Conservation (phyloP, 2,113 vertebrate species). For the Gnathonemus echidnorhynchus region DNA sequence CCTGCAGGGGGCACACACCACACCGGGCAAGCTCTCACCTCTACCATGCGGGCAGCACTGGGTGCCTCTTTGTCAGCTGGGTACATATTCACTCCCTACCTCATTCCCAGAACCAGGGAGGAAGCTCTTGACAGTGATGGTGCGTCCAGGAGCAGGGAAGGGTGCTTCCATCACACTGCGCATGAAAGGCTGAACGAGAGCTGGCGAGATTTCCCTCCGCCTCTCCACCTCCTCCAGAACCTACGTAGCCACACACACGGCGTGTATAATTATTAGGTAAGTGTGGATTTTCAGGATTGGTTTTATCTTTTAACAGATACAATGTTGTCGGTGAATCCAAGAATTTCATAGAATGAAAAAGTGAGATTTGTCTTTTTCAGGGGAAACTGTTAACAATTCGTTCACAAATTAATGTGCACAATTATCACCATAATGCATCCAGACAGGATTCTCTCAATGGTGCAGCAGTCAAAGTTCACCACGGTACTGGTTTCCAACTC, state of each 20-base stretch:
- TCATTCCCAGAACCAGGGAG: slow-evolving; percentile 86
- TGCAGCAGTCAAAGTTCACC: background rate
- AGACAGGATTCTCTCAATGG: background rate
- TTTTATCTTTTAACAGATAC: background rate
- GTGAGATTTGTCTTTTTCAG: background rate
- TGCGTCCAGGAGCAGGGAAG: slow-evolving; percentile 89
- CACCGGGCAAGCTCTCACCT: background rate
- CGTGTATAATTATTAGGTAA: background rate
- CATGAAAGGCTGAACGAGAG: slow-evolving; percentile 91
- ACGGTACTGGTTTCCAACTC: background rate
- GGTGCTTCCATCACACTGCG: slow-evolving; percentile 93
- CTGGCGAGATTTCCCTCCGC: slow-evolving; percentile 81
- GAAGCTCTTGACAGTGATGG: slow-evolving; percentile 86
- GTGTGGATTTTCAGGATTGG: background rate
- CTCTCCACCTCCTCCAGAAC: slow-evolving; percentile 95
- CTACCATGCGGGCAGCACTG: background rate
- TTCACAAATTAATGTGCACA: background rate
- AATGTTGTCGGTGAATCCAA: background rate
- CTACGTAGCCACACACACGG: slow-evolving; percentile 49
- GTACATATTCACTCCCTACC: slow-evolving; percentile 48
- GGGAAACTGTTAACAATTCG: background rate
- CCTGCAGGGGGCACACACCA: slow-evolving; percentile 51
- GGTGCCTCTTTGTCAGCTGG: background rate
- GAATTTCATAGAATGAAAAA: background rate
- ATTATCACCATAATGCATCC: background rate